Conservation (phyloP, 2,888 invertebrate species). For the Oscheius onirici region DNA sequence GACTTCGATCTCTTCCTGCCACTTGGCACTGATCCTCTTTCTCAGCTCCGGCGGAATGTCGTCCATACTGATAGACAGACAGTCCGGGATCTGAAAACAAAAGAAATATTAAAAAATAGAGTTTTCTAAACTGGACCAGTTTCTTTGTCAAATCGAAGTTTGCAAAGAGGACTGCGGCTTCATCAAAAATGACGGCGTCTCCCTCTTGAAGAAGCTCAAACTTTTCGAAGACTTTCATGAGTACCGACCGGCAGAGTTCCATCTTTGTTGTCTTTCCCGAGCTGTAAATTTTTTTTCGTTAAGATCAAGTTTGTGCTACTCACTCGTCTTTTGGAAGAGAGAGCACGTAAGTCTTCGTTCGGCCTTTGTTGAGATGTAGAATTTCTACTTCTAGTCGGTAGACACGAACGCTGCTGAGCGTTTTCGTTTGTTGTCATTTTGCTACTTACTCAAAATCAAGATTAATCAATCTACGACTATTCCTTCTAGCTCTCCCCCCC, state of each 20-base stretch:
- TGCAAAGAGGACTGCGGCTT: neutral
- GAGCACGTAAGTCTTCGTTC: too few relatives aligned
- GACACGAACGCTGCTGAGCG: too few relatives aligned
- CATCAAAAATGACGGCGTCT: neutral
- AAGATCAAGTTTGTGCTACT: too few relatives aligned
- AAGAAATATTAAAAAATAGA: neutral
- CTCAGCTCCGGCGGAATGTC: neutral
- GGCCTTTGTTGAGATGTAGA: too few relatives aligned
- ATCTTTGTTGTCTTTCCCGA: neutral
- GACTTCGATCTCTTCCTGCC: neutral
- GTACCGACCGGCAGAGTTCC: conserved; percentile 17
- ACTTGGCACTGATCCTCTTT: neutral
- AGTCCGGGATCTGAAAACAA: neutral
- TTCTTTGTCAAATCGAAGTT: neutral
- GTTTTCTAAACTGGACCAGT: neutral
- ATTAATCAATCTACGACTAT: too few relatives aligned
- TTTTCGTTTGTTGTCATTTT: too few relatives aligned
- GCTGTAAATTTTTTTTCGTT: neutral
- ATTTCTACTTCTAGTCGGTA: too few relatives aligned
- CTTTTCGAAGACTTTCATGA: conserved; percentile 8
- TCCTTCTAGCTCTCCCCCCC: too few relatives aligned
- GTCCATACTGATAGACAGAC: neutral
- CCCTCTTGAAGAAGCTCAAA: neutral
- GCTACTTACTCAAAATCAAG: too few relatives aligned
- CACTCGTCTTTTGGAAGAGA: too few relatives aligned